Percentiles rank a stretch among this genome's conserved stretches.
phyloP scores from a whole-genome alignment of 2,797 vertebrate species.

The Schizopygopsis pylzovi region DNA sequence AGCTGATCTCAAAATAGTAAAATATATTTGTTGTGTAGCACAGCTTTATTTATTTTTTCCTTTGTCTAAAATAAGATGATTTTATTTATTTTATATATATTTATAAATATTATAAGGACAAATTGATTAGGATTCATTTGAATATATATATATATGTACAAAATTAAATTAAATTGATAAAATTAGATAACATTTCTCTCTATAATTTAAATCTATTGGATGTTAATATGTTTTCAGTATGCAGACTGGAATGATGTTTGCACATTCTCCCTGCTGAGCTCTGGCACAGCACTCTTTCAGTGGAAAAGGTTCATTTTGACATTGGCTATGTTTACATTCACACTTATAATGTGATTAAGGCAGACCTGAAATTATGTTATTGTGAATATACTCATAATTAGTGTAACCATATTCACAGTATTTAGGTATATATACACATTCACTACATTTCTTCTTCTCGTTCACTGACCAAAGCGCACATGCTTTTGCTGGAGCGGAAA shows the following conservation, averaged over 20 bases:
- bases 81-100: too few species aligned
- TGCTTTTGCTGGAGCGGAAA: background rate
- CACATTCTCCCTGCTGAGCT: background rate
- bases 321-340: conserved; percentile 18
- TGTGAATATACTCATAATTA: conserved; percentile 13
- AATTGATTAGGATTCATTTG: background rate
- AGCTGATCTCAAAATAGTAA: background rate
- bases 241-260: background rate
- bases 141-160: too few species aligned
- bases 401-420: background rate
- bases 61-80: too few species aligned
- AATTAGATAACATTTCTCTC: background rate
- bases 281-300: background rate
- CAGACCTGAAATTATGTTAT: conserved; percentile 14
- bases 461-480: background rate
- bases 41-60: too few species aligned
- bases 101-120: background rate
- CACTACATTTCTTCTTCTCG: background rate
- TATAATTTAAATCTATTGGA: background rate
- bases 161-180: background rate
- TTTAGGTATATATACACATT: background rate
- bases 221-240: background rate
- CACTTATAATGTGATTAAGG: conserved; percentile 15
- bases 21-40: background rate
- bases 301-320: background rate